Conservation (phyloP, 2,888 invertebrate genomes). For the Catocala sponsa region DNA sequence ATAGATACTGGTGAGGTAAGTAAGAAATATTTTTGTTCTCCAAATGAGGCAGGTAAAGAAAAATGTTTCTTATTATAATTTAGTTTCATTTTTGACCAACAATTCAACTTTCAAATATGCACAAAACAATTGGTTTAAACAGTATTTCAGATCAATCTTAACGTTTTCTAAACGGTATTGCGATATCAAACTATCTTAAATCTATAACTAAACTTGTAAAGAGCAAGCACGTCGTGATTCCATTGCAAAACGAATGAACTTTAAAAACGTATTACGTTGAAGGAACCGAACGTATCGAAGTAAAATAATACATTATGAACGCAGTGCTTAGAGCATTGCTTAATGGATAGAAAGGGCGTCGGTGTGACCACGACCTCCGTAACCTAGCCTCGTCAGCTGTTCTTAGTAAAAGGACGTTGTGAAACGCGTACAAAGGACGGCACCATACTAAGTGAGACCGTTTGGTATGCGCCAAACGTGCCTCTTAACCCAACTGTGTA, state of each 20-base stretch:
- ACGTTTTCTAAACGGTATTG: slow-evolving; percentile 1
- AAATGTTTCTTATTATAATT: too few relatives aligned
- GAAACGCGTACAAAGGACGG: slow-evolving; percentile 53
- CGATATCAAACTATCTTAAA: slow-evolving; percentile 25
- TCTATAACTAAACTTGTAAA: slow-evolving; percentile 25
- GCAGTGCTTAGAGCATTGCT: slow-evolving; percentile 15
- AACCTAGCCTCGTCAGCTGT: slow-evolving; percentile 61
- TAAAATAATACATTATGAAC: background rate
- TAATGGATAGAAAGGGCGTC: slow-evolving; percentile 65
- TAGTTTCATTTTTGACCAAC: too few relatives aligned
- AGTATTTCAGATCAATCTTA: slow-evolving; percentile 5
- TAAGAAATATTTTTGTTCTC: too few relatives aligned
- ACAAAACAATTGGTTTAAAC: background rate
- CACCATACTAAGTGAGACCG: slow-evolving; percentile 29
- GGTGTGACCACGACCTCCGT: slow-evolving; percentile 63
- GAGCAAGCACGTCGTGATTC: slow-evolving; percentile 29
- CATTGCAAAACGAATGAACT: slow-evolving; percentile 47
- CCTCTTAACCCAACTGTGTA: background rate
- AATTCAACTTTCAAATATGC: background rate
- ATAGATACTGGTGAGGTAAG: too few relatives aligned
- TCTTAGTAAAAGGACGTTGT: slow-evolving; percentile 60
- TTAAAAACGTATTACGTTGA: slow-evolving; percentile 31
- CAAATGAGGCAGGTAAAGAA: too few relatives aligned
- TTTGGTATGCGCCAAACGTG: slow-evolving; percentile 27
- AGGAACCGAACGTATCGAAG: background rate